Base-by-base conservation (phyloP, 2,797 vertebrate genomes). In the Karalla daura region DNA sequence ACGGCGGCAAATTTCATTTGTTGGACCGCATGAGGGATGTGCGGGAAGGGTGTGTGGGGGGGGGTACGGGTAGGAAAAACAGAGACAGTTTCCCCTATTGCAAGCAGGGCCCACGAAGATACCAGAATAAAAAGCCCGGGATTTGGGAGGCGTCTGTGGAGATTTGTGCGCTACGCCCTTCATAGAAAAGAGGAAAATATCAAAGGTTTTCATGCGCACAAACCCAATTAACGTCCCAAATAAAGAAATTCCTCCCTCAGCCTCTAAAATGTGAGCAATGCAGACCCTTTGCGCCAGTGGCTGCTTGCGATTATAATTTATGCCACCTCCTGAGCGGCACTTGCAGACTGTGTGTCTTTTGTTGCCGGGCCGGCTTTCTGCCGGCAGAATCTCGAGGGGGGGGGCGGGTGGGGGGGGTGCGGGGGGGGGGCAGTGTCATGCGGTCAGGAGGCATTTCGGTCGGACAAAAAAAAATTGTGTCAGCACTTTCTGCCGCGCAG, bases 351-450 rank as follows among this genome's bases (percentile, higher is more conserved):
- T 37, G 80, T 79, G 56, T 83, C 84, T 76, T 86, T 90, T 89
- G 88, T n/a, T 91, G 74, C 10, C 54, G 74, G 56, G 39, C 3
- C 7, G 5, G 69, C 74, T 84, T 82, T 72, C 76, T 30, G 17
- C 66, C 70, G 37, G 21, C 18, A 71, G 79, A 84, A 76, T 83
- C 87, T 76, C 74, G 21, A 61, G 64, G 79, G 71, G 78, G 89
- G 84, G 90, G 89, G 88, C 84, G 89, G 81, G 83, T 80, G 81
- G 80, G 88, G 88, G 89, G 91, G 87, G 72, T 54, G 81, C 14
- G 79, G 85, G n/a, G 89, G 88, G 84, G 89, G 81, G 83, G 80
- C 83, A 80, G 88, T 88, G 89, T 91, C 88, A 74, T 54, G 81
- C 14, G 79, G 85, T 90, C 89, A 90, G 76, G 51, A 86, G 83